These are phyloP conservation scores for Bostrychus sinensis DNA, from an alignment of 2,113 vertebrate genomes.

Conservation along the genomic window DNA sequence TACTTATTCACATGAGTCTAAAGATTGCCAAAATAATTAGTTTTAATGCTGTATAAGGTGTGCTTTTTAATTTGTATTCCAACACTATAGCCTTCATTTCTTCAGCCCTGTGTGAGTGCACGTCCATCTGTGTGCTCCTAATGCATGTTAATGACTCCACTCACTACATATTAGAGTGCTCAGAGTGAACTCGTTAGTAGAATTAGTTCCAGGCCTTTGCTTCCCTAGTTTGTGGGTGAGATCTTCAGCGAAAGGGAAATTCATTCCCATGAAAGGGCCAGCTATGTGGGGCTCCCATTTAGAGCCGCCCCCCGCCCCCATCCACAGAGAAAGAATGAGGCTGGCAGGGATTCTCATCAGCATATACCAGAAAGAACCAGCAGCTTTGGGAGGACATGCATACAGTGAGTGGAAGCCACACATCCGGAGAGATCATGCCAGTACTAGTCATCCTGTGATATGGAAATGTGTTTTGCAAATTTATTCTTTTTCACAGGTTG, in stretches of 20 bases:
- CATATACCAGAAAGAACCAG: slow-evolving; percentile 58
- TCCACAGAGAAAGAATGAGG: slow-evolving; percentile 60
- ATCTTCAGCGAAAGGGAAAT: slow-evolving; percentile 62
- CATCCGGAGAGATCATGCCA: slow-evolving; percentile 6
- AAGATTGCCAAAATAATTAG: not conserved
- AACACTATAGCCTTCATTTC: not conserved
- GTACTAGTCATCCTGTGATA: not conserved
- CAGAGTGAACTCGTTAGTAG: slow-evolving; percentile 76
- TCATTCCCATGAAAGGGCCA: slow-evolving; percentile 75
- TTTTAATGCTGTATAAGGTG: not conserved
- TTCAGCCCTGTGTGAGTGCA: slow-evolving; percentile 40
- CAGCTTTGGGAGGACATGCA: slow-evolving; percentile 37
- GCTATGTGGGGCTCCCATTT: slow-evolving; percentile 72
- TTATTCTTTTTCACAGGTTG: not conserved
- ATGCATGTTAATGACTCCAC: slow-evolving; percentile 44
- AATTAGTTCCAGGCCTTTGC: slow-evolving; percentile 80
- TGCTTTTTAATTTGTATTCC: not conserved
- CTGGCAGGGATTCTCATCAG: slow-evolving; percentile 79
- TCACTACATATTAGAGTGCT: slow-evolving; percentile 49
- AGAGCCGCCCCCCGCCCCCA: slow-evolving; percentile 20
- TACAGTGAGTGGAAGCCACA: slow-evolving; percentile 33
- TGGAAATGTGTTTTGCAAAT: not conserved
- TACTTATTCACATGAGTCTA: too few relatives aligned
- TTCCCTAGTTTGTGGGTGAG: slow-evolving; percentile 63
- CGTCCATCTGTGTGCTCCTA: slow-evolving; percentile 36